Percentiles rank a stretch among this genome's conserved stretches.
Conservation (phyloP, 1,140 invertebrate species). For the Ruditapes philippinarum region DNA sequence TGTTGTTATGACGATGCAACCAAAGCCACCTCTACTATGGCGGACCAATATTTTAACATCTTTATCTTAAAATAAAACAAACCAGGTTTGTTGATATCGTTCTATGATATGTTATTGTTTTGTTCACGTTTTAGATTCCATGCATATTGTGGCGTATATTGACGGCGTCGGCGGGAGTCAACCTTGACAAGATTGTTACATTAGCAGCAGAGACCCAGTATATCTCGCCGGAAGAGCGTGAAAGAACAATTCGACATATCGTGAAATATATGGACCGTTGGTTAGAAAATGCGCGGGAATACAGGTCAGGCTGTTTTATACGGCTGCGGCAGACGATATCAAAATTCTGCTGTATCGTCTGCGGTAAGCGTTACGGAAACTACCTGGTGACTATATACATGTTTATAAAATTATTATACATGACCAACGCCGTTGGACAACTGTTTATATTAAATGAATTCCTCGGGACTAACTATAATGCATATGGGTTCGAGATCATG, state of each 20-base stretch:
- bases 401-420: slow-evolving; percentile 87
- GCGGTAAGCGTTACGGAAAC: slow-evolving; percentile 87
- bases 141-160: slow-evolving; percentile 88
- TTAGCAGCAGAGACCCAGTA: slow-evolving; percentile 85
- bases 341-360: slow-evolving; percentile 85
- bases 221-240: slow-evolving; percentile 85
- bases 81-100: too few relatives aligned
- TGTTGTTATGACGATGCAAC: too few relatives aligned
- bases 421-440: slow-evolving; percentile 87
- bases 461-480: slow-evolving; percentile 87
- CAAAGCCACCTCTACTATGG: too few relatives aligned
- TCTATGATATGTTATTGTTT: slow-evolving; percentile 57
- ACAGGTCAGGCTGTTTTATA: slow-evolving; percentile 83
- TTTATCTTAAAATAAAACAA: too few relatives aligned
- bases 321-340: slow-evolving; percentile 83
- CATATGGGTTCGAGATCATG: slow-evolving; percentile 88
- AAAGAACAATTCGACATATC: slow-evolving; percentile 86
- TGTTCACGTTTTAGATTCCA: slow-evolving; percentile 72
- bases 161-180: slow-evolving; percentile 87
- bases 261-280: slow-evolving; percentile 86
- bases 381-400: slow-evolving; percentile 88
- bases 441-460: slow-evolving; percentile 88
- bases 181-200: slow-evolving; percentile 85
- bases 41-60: too few relatives aligned
- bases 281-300: slow-evolving; percentile 85